These are phyloP conservation scores for Branchipolynoe longqiensis DNA, from an alignment of 2,888 invertebrate species.

Conservation along the genomic window DNA sequence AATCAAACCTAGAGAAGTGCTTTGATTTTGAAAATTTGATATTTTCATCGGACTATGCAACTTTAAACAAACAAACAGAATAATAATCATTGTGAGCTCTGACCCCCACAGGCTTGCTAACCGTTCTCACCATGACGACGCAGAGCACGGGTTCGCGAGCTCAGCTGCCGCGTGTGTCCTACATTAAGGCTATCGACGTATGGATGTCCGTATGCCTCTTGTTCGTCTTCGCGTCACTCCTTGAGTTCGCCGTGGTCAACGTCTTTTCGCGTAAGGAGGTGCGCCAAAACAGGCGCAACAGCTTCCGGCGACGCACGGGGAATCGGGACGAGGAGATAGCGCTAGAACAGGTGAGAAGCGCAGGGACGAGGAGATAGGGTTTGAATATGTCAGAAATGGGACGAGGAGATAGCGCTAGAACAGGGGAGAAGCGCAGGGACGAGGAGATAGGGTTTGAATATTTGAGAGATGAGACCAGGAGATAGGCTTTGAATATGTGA, in stretches of 20 bases:
- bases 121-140: conserved; percentile 88
- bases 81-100: neutral
- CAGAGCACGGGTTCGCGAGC: conserved; percentile 96
- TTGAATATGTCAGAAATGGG: too few relatives aligned
- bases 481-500: too few relatives aligned
- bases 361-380: too few relatives aligned
- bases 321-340: conserved; percentile 64
- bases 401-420: too few relatives aligned
- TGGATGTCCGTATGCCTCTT: conserved; percentile 73
- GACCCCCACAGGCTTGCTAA: conserved; percentile 89
- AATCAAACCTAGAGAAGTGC: too few relatives aligned
- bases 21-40: too few relatives aligned
- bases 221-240: conserved; percentile 71
- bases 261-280: conserved; percentile 70
- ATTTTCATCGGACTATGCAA: too few relatives aligned
- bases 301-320: conserved; percentile 59
- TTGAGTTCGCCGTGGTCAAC: conserved; percentile 72
- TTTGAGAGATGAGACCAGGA: too few relatives aligned
- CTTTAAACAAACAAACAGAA: too few relatives aligned
- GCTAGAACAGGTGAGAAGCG: conserved; percentile 61
- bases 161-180: conserved; percentile 93
- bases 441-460: too few relatives aligned
- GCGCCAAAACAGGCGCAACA: conserved; percentile 57
- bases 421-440: too few relatives aligned
- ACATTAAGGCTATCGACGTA: conserved; percentile 91